These are phyloP conservation scores for Pantherophis guttatus DNA, from an alignment of 2,113 vertebrate species.

Conservation along the genomic window DNA sequence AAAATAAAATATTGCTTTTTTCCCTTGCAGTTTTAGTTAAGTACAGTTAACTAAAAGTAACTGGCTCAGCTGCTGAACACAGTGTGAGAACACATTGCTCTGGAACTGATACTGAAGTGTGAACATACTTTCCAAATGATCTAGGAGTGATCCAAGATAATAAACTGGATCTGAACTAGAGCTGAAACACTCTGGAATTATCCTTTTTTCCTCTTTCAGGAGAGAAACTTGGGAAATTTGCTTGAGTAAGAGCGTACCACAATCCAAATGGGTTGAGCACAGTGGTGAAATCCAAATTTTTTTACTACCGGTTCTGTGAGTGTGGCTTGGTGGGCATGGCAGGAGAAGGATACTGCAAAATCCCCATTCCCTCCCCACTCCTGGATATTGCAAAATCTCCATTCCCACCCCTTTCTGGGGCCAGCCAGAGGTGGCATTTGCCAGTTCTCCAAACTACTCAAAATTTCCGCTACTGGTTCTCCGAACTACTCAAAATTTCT, in stretches of 20 bases:
- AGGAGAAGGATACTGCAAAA: too few species aligned
- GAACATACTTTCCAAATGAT: background rate
- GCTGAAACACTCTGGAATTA: background rate
- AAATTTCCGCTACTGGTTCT: too few species aligned
- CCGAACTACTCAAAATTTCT: too few species aligned
- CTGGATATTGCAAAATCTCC: too few species aligned
- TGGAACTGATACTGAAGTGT: background rate
- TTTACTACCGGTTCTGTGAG: too few species aligned
- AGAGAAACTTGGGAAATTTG: background rate
- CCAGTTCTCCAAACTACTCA: too few species aligned
- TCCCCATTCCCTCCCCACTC: too few species aligned
- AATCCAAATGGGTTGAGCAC: background rate
- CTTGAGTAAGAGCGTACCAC: background rate
- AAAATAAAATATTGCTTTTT: background rate
- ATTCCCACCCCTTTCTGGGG: too few species aligned
- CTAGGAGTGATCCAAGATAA: background rate
- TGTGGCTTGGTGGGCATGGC: too few species aligned
- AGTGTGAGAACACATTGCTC: background rate
- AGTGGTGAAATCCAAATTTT: too few species aligned
- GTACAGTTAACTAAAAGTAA: background rate
- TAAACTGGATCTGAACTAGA: too few species aligned
- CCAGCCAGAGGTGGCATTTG: too few species aligned
- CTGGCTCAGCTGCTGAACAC: background rate
- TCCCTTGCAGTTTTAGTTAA: background rate
- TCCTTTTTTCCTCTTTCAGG: background rate